These are phyloP conservation scores for Nycticryphes semicollaris DNA, from an alignment of 2,113 vertebrate species.

Conservation along the genomic window DNA sequence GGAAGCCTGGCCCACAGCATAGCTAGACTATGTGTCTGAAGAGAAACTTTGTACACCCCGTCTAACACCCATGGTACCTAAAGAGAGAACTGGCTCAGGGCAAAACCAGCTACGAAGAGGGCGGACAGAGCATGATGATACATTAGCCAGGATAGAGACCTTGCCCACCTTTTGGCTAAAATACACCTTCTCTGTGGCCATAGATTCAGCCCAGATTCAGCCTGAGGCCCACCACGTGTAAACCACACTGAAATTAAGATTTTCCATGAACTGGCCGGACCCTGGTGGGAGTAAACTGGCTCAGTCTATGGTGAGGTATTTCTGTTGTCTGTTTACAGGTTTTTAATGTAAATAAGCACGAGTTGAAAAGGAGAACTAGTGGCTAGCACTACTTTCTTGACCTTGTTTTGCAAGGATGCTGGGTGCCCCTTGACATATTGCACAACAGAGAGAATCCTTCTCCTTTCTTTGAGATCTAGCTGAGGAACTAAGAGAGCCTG, in stretches of 20 bases:
- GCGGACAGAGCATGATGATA: neutral
- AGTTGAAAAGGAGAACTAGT: constrained; percentile 35
- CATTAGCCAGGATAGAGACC: neutral
- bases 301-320: neutral
- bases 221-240: neutral
- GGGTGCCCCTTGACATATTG: neutral
- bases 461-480: constrained; percentile 15
- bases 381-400: constrained; percentile 21
- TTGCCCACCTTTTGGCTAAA: neutral
- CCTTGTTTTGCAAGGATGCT: constrained; percentile 44
- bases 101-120: neutral
- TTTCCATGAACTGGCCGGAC: neutral
- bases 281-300: neutral
- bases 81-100: neutral
- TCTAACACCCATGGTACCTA: neutral
- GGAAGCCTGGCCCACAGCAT: neutral
- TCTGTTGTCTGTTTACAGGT: neutral
- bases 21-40: neutral
- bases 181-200: neutral
- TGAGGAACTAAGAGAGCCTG: constrained; percentile 49
- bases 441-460: constrained; percentile 24
- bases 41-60: neutral
- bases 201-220: neutral
- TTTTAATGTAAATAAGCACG: neutral
- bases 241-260: neutral